Evolutionary conservation across 1,140 invertebrate genomes (phyloP).

Genomic region (Drosophila leontia): DNA sequence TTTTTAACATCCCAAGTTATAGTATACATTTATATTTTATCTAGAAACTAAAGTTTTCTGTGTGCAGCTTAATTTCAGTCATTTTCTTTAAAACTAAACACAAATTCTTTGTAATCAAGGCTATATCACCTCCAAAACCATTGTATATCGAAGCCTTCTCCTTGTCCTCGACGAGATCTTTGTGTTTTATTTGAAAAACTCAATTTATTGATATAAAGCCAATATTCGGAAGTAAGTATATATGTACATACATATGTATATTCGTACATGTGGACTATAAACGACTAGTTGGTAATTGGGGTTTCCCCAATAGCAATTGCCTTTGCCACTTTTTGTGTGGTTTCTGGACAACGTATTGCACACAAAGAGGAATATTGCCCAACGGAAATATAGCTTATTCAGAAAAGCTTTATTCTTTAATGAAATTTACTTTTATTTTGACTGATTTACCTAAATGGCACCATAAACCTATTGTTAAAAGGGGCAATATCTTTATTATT

Average conservation of each 20-base stretch:
- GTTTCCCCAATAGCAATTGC: neutral
- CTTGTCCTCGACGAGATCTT: neutral
- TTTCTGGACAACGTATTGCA: neutral
- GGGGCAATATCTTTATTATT: neutral
- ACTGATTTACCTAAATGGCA: neutral
- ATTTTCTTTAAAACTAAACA: neutral
- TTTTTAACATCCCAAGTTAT: too few species aligned
- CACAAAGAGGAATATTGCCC: constrained; percentile 1
- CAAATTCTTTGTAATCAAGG: neutral
- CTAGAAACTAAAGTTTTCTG: too few species aligned
- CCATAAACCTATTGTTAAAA: neutral
- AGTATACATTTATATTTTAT: too few species aligned
- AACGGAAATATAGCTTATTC: neutral
- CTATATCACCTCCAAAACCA: neutral
- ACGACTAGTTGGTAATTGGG: neutral
- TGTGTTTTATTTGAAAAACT: neutral
- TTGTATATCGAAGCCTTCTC: neutral
- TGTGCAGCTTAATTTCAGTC: neutral
- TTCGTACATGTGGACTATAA: neutral
- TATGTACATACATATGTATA: too few species aligned
- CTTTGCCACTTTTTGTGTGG: neutral
- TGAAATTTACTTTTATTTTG: neutral
- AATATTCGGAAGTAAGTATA: neutral
- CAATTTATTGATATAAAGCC: neutral
- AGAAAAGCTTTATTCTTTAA: neutral